A percentile compares a stretch with the other conserved stretches of the same genome.
phyloP scores from a whole-genome alignment of 2,888 invertebrate species.

The Serrognathus titanus region DNA sequence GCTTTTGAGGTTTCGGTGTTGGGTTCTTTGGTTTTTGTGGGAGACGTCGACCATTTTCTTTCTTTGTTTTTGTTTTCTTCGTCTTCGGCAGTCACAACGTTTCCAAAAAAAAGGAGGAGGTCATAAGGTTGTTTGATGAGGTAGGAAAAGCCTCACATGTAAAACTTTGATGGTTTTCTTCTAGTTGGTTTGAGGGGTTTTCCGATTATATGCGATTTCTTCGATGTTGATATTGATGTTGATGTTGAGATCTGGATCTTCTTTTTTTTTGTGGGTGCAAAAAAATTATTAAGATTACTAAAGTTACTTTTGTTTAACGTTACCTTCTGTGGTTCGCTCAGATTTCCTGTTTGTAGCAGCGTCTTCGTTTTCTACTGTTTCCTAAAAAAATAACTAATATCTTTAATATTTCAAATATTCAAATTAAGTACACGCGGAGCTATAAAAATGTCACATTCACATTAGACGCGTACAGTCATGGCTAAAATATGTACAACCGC shows the following conservation, averaged over 20 bases:
- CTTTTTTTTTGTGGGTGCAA: neutral
- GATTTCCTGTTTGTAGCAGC: neutral
- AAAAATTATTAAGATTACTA: neutral
- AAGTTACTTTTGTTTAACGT: neutral
- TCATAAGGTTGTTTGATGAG: neutral
- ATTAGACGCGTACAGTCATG: too few species aligned
- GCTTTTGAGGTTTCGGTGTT: slow-evolving; percentile 51
- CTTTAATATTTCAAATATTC: too few species aligned
- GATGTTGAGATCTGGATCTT: slow-evolving; percentile 22
- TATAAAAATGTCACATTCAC: too few species aligned
- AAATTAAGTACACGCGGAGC: too few species aligned
- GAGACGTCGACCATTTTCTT: slow-evolving; percentile 71
- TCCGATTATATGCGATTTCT: slow-evolving; percentile 25
- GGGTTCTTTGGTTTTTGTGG: slow-evolving; percentile 70
- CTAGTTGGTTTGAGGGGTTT: neutral
- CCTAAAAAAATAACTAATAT: too few species aligned
- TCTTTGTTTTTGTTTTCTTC: slow-evolving; percentile 52
- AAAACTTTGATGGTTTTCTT: slow-evolving; percentile 2
- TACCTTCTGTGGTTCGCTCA: neutral
- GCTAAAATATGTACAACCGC: too few species aligned
- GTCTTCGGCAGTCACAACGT: neutral
- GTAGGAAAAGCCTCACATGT: neutral
- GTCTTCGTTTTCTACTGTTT: neutral
- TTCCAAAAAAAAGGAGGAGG: neutral
- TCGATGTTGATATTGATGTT: too few species aligned